These are phyloP conservation scores for Stomatorhinus walkeri DNA, from an alignment of 2,797 vertebrate genomes.

Conservation along the genomic window DNA sequence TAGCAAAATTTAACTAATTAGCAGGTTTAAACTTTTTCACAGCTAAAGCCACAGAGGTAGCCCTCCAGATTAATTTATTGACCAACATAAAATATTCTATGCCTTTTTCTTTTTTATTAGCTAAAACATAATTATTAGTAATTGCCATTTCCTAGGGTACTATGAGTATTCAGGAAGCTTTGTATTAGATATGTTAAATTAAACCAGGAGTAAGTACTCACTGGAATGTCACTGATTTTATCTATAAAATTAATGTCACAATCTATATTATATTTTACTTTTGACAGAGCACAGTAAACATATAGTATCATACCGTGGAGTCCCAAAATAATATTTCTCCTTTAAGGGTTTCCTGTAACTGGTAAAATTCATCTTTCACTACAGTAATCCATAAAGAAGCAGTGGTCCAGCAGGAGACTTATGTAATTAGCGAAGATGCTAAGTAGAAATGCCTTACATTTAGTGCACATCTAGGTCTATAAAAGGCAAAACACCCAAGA, in stretches of 20 bases:
- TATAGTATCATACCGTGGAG: neutral
- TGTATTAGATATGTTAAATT: slow-evolving; percentile 3
- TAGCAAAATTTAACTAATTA: neutral
- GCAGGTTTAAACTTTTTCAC: neutral
- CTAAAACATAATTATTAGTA: neutral
- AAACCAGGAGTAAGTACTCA: neutral
- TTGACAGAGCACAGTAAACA: neutral
- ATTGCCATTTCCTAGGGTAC: neutral
- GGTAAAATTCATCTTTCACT: neutral
- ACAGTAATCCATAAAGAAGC: neutral
- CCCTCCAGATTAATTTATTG: neutral
- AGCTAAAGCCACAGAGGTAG: neutral
- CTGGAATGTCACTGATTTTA: neutral
- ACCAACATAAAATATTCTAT: neutral
- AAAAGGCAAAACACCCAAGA: slow-evolving; percentile 14
- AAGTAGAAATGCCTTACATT: neutral
- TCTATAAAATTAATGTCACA: neutral
- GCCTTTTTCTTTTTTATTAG: neutral
- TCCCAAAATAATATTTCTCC: neutral
- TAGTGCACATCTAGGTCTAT: neutral
- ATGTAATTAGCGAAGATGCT: neutral
- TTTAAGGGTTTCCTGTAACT: neutral
- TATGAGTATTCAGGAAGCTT: neutral
- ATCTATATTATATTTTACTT: neutral
- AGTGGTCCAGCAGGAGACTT: neutral